A percentile compares a stretch with the other conserved stretches of the same genome.
Conservation (phyloP, 2,113 vertebrate genomes). For the Alligator mississippiensis region DNA sequence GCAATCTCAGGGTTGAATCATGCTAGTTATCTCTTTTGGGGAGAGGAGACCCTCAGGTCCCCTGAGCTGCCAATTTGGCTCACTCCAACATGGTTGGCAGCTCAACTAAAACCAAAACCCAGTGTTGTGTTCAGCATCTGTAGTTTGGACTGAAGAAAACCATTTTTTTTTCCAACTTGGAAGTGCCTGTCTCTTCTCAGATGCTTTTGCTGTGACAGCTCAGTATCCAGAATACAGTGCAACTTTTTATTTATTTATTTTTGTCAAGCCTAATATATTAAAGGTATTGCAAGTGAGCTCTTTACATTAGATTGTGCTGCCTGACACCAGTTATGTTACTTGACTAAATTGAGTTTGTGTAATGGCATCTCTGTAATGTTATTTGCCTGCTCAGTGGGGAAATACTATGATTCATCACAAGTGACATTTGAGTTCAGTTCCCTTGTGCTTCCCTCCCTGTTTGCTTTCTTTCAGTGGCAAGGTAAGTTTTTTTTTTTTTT, state of each 20-base stretch:
- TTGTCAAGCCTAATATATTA: constrained; percentile 29
- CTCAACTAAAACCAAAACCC: constrained; percentile 33
- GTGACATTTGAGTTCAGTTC: not conserved
- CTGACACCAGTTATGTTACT: constrained; percentile 8
- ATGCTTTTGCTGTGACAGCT: not conserved
- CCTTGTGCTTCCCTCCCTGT: not conserved
- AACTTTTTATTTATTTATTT: not conserved
- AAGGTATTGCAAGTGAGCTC: not conserved
- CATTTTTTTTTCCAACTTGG: constrained; percentile 11
- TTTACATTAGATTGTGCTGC: not conserved
- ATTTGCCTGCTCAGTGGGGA: fast-evolving
- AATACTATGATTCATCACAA: not conserved
- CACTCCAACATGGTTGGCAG: not conserved
- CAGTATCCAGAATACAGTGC: constrained; percentile 27
- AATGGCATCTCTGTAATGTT: not conserved
- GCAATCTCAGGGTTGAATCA: not conserved
- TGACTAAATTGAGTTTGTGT: constrained; percentile 36
- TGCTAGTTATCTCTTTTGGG: constrained; percentile 15
- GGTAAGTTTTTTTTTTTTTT: no score
- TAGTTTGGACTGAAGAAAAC: constrained; percentile 1
- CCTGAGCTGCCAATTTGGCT: not conserved
- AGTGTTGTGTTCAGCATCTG: constrained; percentile 4
- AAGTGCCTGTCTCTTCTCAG: constrained; percentile 62
- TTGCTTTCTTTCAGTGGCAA: not conserved
- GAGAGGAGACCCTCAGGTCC: not conserved